Base-by-base conservation (phyloP, 2,888 invertebrate species). In the Marasmarcha lunaedactyla region DNA sequence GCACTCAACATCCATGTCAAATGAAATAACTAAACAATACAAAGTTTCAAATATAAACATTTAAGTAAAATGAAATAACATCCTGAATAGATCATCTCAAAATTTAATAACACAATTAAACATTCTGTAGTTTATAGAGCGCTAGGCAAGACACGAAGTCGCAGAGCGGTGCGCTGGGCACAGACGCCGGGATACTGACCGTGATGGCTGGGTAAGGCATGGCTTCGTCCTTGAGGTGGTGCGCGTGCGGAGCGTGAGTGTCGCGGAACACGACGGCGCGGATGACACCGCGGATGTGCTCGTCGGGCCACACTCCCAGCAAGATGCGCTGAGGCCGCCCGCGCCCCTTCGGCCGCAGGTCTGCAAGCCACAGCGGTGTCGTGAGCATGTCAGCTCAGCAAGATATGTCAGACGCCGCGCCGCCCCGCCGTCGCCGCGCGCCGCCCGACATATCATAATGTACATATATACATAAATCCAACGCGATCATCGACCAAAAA, bases 261-360 rank as follows among this genome's bases (percentile, higher is more conserved):
- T 95, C 95, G 57, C 95, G 87, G 85, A 95, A 95, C 44, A 95
- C 95, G 39, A 95, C 95, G 42, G 95, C 93, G 59, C 95, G 88
- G 61, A 95, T 95, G 40, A 95, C 95, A 46, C 94, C 94, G 63
- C 94, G 90, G 70, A 95, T 95, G 76, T 95, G 95, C 67, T 95
- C 95, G 73, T 95, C 95, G 7, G 95, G 95, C 95, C 95, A 95
- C 45, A 94, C 92, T 46, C 95, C 95, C 51, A 95, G 84, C 51
- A 95, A 85, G 67, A 95, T 95, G 65, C 95, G 88, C 69, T 95
- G 95, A 14, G 95, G 95, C 50, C 95, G 85, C 25, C 95, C 95
- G 58, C 95, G 87, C 37, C 95, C 95, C 76, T 95, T 95, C 33
- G 95, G 95, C 59, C 95, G 86, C 67, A 95, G 85, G 86, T 95